Conservation (phyloP, 1,140 invertebrate genomes). For the Apocrypta bakeri region DNA sequence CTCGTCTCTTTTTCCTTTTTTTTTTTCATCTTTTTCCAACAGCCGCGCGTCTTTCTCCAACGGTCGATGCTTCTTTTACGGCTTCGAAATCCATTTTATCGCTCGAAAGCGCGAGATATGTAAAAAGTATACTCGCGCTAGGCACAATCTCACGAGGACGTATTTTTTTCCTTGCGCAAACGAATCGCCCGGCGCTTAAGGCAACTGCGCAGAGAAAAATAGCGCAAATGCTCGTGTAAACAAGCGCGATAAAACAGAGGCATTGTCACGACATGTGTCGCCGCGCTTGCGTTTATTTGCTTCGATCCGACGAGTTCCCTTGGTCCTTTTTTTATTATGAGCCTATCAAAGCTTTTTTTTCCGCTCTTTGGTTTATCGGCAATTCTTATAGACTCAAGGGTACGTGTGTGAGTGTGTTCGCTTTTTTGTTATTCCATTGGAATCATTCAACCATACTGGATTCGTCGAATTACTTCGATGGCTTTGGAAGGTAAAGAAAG, state of each 20-base stretch:
- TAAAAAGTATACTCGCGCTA: not conserved
- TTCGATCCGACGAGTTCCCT: not conserved
- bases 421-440: too few relatives aligned
- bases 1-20: too few relatives aligned
- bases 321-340: slow-evolving; percentile 6
- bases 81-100: not conserved
- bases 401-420: too few relatives aligned
- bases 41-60: not conserved
- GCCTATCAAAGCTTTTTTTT: not conserved
- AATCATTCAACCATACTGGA: not conserved
- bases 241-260: slow-evolving; percentile 44
- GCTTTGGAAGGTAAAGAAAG: not conserved
- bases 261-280: slow-evolving; percentile 35
- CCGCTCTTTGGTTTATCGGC: too few relatives aligned
- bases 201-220: not conserved
- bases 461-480: too few relatives aligned
- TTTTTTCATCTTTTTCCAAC: not conserved
- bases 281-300: slow-evolving; percentile 27
- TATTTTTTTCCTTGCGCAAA: not conserved
- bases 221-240: slow-evolving; percentile 31
- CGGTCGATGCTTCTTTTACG: not conserved
- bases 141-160: not conserved
- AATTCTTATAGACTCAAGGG: slow-evolving; percentile 34
- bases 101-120: not conserved
- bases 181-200: slow-evolving; percentile 33